Evolutionary conservation across 2,888 invertebrate genomes (phyloP).

Genomic region (Anaspis maculata): DNA sequence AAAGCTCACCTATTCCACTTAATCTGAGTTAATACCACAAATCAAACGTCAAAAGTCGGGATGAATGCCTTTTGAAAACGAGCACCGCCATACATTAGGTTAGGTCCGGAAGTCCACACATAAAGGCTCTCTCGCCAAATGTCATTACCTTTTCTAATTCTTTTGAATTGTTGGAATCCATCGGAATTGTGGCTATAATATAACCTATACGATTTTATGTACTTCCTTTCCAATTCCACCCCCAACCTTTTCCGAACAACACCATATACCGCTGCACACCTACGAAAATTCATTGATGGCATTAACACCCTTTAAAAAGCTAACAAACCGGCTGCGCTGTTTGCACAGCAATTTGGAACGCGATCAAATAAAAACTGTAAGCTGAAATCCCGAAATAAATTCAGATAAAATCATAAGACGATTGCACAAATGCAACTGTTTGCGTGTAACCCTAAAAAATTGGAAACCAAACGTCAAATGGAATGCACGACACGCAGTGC

Average conservation of each 20-base stretch:
- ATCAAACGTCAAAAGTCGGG: constrained; percentile 9
- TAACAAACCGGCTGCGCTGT: constrained; percentile 12
- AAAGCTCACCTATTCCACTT: no score
- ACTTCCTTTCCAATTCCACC: constrained; percentile 14
- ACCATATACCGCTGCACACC: no score
- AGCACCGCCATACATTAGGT: constrained; percentile 4
- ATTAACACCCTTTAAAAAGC: constrained; percentile 14
- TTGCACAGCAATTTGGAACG: constrained; percentile 11
- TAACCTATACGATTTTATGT: constrained; percentile 12
- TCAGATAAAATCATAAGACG: neutral
- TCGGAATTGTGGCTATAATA: neutral
- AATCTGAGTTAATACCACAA: constrained; percentile 11
- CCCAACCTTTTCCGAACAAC: no score
- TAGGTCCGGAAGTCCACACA: constrained; percentile 13
- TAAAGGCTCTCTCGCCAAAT: constrained; percentile 8
- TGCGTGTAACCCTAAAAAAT: no score
- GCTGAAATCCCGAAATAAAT: constrained; percentile 13
- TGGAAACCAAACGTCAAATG: no score
- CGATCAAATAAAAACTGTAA: constrained; percentile 14
- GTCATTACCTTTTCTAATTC: constrained; percentile 14
- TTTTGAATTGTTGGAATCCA: constrained; percentile 12
- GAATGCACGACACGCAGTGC: no score
- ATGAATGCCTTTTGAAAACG: constrained; percentile 13
- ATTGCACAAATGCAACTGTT: no score
- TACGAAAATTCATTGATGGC: constrained; percentile 6